Base-by-base conservation (phyloP, 2,888 invertebrate genomes). In the Apotomis turbidana region DNA sequence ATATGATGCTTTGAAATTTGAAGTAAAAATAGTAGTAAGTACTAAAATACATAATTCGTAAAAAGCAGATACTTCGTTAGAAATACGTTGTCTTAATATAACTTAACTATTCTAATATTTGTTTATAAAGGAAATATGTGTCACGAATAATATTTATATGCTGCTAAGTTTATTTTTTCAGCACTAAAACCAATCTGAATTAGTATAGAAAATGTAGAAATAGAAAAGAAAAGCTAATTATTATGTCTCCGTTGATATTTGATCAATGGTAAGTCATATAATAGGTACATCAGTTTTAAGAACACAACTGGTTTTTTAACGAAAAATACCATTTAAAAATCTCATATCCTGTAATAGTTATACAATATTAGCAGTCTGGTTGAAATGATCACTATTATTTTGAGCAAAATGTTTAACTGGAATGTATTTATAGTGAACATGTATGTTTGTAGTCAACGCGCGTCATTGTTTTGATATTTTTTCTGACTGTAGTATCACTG, bases 1-100 rank as follows among this genome's bases (percentile, higher is more conserved):
- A 72, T 72, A 72, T 71, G 66, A 64, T 72, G 72, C 68, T 72
- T 68, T 72, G 46, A 72, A 54, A 63, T 68, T 58, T 58, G 13
- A 72, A 72, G 62, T 62, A 59, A 68, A 71, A 57, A 58, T 61
- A 70, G 51, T 59, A 68, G 38, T 38, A 68, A 36, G 51, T 51
- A 55, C 54, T 12, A 15, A 15, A 15, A 15, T 58, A 55, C 13
- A 52, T 54, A 71, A 67, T 58, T 67, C 66, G 54, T 61, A 68
- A 67, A 67, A 71, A 71, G 67, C 71, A 57, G 58, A 68, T 62
- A 71, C 58, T 46, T 71, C 60, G 38, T 55, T 71, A 60, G 59
- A 66, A 60, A 71, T 60, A 66, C 64, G 38, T 66, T 66, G 52
- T 12, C 60, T 67, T 55, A 61, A 55, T 46, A 44, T 49, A 57